Evolutionary conservation across 2,888 invertebrate species (phyloP).

Genomic region (Tiliacea aurago): DNA sequence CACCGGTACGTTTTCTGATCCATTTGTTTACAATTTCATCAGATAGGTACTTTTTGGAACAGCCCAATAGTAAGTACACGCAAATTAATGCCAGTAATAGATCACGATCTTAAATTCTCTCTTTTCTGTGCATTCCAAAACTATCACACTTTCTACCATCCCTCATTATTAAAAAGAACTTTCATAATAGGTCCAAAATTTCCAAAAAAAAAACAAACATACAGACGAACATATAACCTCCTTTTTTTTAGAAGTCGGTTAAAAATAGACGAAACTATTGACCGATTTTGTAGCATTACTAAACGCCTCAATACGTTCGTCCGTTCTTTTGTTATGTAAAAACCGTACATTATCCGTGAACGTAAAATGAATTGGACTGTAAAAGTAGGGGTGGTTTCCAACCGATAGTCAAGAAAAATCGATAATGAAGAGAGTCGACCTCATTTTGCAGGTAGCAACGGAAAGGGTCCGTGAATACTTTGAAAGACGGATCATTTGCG

Average conservation of each 20-base stretch:
- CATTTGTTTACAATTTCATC: no score
- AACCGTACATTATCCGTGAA: conserved; percentile 39
- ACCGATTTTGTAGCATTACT: conserved; percentile 4
- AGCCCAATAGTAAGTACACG: no score
- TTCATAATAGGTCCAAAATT: no score
- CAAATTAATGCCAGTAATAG: no score
- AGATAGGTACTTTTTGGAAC: no score
- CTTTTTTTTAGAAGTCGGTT: background rate
- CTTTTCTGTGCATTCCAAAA: background rate
- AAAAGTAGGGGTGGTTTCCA: conserved; percentile 53
- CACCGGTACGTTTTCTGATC: no score
- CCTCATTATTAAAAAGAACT: no score
- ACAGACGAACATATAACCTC: no score
- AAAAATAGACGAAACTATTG: background rate
- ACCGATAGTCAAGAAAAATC: conserved; percentile 61
- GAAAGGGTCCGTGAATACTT: conserved; percentile 45
- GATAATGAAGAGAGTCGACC: conserved; percentile 56
- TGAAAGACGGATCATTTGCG: conserved; percentile 54
- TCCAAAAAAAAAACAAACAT: no score
- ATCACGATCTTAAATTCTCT: background rate
- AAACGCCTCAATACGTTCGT: background rate
- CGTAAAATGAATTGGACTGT: conserved; percentile 54
- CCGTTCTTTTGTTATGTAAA: conserved; percentile 22
- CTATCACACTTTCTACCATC: no score
- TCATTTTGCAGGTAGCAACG: conserved; percentile 55